Conservation (phyloP, 2,113 vertebrate species). For the Diphyllodes magnificus region DNA sequence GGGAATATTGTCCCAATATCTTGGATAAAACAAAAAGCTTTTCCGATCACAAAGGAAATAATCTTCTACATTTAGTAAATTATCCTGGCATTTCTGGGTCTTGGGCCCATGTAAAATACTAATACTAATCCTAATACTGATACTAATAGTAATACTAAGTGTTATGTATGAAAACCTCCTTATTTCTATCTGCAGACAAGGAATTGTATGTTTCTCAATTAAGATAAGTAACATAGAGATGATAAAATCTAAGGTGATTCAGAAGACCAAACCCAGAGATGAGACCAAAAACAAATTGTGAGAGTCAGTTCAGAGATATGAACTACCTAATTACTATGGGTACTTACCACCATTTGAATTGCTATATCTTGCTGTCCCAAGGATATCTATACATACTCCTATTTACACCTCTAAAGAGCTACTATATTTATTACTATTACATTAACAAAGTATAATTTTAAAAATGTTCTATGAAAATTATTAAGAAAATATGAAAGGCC, state of each 20-base stretch:
- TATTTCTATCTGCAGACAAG: background rate
- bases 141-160: too few relatives aligned
- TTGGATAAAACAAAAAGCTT: background rate
- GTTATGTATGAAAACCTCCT: background rate
- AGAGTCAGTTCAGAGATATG: background rate
- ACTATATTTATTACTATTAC: background rate
- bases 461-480: background rate
- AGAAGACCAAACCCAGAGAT: background rate
- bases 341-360: background rate
- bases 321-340: background rate
- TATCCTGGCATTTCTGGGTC: background rate
- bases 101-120: background rate
- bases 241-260: background rate
- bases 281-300: background rate
- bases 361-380: background rate
- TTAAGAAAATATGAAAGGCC: background rate
- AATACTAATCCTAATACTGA: background rate
- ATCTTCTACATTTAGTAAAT: background rate
- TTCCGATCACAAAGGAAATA: background rate
- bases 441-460: background rate
- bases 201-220: background rate
- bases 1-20: background rate
- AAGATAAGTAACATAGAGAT: background rate
- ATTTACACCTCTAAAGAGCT: background rate
- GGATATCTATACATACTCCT: background rate